Base-by-base conservation (phyloP, 2,888 invertebrate genomes). In the Cataglyphis livida region DNA sequence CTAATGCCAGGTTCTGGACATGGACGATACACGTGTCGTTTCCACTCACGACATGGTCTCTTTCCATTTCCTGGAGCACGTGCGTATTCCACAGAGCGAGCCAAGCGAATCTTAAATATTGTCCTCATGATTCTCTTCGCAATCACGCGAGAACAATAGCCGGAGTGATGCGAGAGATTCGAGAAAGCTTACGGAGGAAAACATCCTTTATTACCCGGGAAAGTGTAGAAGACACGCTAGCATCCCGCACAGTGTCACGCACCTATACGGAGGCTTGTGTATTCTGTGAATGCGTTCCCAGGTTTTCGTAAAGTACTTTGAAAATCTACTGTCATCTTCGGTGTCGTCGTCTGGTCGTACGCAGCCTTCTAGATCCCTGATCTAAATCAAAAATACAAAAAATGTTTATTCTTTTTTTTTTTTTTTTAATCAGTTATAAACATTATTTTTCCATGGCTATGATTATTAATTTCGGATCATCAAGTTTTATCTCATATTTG, bases 51-150 rank as follows among this genome's bases (percentile, higher is more conserved):
- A 65, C 61, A 12, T 61, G 48, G 15, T 59, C 38, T 28, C 71
- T 78, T 15, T 51, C 70, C 38, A 78, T 62, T 66, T 83, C 85
- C 54, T 90, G 82, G 9, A 89, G 84, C 9, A 91, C 15, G 48
- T 90, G 85, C 21, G 88, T 75, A 28, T 84, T 90, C 92, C 92
- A 92, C 18, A 92, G 64, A 7, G 89, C 90, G 76, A 91, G 54
- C 92, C 91, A 92, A 35, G 85, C 68, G 32, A 92, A 89, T 68
- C 92, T 92, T 81, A 59, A 85, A 79, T 35, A 44, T 59, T 25
- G 57, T 78, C 32, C 21, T 32, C 35, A 79, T 70, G 28, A 79
- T 75, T 70, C 25, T 44, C 44, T 18, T 35, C 32, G 15, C n/a
- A 21, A 76, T 64, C 44, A 9, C 21, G 25, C 41, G 41, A 51